These are phyloP conservation scores for Pectinophora gossypiella DNA, from an alignment of 1,140 invertebrate species.

Conservation along the genomic window DNA sequence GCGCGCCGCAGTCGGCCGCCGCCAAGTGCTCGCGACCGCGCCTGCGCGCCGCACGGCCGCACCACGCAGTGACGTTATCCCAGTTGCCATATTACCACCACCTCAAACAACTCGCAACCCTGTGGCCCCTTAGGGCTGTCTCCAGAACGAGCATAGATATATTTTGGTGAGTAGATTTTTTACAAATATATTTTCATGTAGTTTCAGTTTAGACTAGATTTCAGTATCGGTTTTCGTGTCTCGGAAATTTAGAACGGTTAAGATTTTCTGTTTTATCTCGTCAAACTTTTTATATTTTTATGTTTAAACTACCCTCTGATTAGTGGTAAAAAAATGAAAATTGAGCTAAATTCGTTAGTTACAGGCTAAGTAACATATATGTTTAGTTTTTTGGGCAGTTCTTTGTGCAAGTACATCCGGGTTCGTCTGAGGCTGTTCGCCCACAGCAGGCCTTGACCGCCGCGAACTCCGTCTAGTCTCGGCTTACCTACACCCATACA, in stretches of 20 bases:
- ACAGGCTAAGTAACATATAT: too few species aligned
- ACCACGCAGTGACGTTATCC: neutral
- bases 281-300: too few species aligned
- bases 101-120: neutral
- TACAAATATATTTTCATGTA: neutral
- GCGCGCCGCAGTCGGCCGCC: conserved; percentile 4
- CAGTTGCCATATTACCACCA: neutral
- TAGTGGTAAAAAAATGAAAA: too few species aligned
- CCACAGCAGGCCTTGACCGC: conserved; percentile 64
- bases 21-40: neutral
- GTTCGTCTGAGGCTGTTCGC: conserved; percentile 40
- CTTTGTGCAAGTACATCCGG: conserved; percentile 44
- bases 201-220: neutral
- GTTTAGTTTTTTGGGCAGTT: conserved; percentile 23
- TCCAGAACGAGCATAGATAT: neutral
- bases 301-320: conserved; percentile 3
- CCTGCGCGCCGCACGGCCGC: conserved; percentile 39
- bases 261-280: too few species aligned
- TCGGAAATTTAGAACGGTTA: neutral
- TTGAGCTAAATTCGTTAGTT: too few species aligned
- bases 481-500: neutral
- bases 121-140: neutral
- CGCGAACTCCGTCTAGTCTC: conserved; percentile 4
- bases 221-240: neutral
- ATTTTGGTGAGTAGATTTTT: neutral